Conservation (phyloP, 2,797 vertebrate species). For the Melanotaenia boesemani region DNA sequence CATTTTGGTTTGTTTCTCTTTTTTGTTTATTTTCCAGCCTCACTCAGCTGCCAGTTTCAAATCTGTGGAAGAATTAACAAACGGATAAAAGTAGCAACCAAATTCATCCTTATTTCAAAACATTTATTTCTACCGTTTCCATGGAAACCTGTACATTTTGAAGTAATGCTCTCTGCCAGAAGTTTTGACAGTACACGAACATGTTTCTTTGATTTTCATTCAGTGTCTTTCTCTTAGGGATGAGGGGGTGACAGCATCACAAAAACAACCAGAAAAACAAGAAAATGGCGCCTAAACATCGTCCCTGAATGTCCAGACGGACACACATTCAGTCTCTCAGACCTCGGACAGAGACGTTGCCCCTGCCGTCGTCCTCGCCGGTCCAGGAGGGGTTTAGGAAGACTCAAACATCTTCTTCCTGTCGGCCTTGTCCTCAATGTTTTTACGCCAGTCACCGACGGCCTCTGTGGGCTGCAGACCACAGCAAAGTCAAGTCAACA, state of each 20-base stretch:
- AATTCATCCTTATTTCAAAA: conserved; percentile 53
- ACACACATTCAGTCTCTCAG: conserved; percentile 45
- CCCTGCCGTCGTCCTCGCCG: neutral
- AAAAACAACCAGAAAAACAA: conserved; percentile 32
- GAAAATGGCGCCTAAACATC: conserved; percentile 12
- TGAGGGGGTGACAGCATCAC: conserved; percentile 2
- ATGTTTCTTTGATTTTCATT: conserved; percentile 15
- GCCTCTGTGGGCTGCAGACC: conserved; percentile 84
- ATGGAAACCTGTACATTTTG: conserved; percentile 57
- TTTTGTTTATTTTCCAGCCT: neutral
- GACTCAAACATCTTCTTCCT: conserved; percentile 98
- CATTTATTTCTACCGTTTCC: conserved; percentile 67
- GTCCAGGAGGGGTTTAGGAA: conserved; percentile 72
- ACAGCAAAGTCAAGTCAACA: neutral
- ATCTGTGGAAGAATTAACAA: neutral
- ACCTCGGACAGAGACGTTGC: conserved; percentile 33
- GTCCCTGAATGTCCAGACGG: conserved; percentile 22
- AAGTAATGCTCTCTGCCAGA: conserved; percentile 13
- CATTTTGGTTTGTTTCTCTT: neutral
- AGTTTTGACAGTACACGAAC: neutral
- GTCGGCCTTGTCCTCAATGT: conserved; percentile 95
- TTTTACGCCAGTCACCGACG: conserved; percentile 96
- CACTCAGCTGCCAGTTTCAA: neutral
- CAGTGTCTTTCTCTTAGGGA: conserved; percentile 13
- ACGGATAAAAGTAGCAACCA: conserved; percentile 48